Evolutionary conservation across 37 sponge, comb jelly and placozoan genomes (phyloP).

Genomic region (Halisarca cf. caerulea): DNA sequence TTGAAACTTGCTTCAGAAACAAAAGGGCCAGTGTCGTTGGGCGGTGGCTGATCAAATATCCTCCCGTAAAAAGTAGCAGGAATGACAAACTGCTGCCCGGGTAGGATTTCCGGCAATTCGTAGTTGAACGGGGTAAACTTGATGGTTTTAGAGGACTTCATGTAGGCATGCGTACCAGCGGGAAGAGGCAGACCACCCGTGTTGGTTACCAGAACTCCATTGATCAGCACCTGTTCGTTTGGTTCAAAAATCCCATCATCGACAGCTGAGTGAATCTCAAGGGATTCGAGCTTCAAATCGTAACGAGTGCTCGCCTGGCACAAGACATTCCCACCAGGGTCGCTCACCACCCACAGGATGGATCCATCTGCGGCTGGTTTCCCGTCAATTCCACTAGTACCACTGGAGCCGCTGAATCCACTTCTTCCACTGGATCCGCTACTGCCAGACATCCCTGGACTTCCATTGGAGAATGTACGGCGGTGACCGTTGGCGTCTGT

Average conservation of each 20-base stretch:
- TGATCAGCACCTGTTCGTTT: conserved; percentile 69
- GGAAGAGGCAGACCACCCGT: conserved; percentile 74
- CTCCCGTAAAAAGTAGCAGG: conserved; percentile 70
- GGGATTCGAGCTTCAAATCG: conserved; percentile 52
- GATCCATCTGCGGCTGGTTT: conserved; percentile 49
- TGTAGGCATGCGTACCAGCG: conserved; percentile 44
- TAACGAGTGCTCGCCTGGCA: conserved; percentile 59
- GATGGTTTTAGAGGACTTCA: conserved; percentile 62
- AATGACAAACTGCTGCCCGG: conserved; percentile 45
- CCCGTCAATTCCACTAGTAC: conserved; percentile 44
- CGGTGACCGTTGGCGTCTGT: conserved; percentile 38
- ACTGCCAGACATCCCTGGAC: conserved; percentile 27
- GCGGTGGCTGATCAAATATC: conserved; percentile 83
- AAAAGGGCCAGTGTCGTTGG: conserved; percentile 79
- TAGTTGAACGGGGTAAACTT: conserved; percentile 67
- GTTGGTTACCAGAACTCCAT: conserved; percentile 48
- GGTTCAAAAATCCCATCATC: conserved; percentile 89
- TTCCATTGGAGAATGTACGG: conserved; percentile 29
- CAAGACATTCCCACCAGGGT: conserved; percentile 50
- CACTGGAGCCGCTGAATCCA: conserved; percentile 50
- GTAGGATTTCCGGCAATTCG: conserved; percentile 53
- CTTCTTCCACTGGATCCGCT: conserved; percentile 29
- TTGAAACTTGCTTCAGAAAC: conserved; percentile 65
- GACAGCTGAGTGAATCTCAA: conserved; percentile 58
- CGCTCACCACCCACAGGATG: conserved; percentile 57